Evolutionary conservation across 2,113 vertebrate species (phyloP).

Genomic region (Elephantulus edwardii): DNA sequence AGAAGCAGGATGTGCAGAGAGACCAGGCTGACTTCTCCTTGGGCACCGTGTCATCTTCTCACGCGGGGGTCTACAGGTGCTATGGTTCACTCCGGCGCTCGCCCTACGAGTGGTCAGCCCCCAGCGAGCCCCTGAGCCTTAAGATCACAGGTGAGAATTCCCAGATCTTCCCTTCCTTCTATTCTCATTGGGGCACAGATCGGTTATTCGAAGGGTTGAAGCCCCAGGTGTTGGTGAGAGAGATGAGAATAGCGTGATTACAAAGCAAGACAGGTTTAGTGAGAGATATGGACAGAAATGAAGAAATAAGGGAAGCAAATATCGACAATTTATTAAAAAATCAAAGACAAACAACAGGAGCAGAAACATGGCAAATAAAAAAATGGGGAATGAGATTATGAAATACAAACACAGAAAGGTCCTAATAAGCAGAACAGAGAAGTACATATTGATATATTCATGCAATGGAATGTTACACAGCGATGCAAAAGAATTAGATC

Average conservation of each 20-base stretch:
- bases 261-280: background rate
- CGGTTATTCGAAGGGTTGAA: background rate
- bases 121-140: background rate
- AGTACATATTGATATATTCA: no score
- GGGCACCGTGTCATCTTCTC: fast-evolving
- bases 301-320: background rate
- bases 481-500: no score
- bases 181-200: background rate
- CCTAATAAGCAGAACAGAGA: no score
- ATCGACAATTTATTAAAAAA: background rate
- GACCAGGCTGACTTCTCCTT: background rate
- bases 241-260: background rate
- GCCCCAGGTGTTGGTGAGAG: background rate
- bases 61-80: background rate
- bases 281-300: background rate
- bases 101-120: background rate
- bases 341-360: background rate
- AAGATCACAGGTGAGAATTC: slow-evolving; percentile 25
- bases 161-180: no score
- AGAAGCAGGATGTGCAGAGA: fast-evolving
- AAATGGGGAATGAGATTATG: background rate
- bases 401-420: no score
- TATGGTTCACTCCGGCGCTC: fast-evolving
- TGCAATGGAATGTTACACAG: no score
- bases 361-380: background rate